Conservation (phyloP, 92 coral and sea anemone species). For the Palythoa heliodiscus region DNA sequence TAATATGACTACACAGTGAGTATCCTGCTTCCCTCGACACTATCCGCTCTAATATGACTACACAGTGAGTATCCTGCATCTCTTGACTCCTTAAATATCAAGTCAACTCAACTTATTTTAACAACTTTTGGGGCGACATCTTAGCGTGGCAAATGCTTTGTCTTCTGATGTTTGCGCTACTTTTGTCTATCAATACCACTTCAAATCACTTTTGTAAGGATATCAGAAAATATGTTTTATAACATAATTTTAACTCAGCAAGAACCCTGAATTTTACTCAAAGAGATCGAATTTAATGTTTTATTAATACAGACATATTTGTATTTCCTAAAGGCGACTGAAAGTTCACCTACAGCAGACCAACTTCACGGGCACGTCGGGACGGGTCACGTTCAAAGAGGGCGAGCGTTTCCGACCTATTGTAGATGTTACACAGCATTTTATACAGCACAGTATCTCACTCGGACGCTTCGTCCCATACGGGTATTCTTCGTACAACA, state of each 20-base stretch:
- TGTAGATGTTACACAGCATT: constrained; percentile 68
- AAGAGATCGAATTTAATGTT: neutral
- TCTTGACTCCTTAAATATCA: too few relatives aligned
- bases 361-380: constrained; percentile 82
- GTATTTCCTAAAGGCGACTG: constrained; percentile 52
- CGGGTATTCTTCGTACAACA: constrained; percentile 26
- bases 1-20: constrained; percentile 76
- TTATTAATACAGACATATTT: neutral
- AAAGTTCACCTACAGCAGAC: constrained; percentile 63
- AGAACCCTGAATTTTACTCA: neutral
- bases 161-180: too few relatives aligned
- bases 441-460: constrained; percentile 49
- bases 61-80: constrained; percentile 14
- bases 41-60: constrained; percentile 62
- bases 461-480: constrained; percentile 75
- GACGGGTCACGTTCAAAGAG: constrained; percentile 67
- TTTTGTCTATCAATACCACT: too few relatives aligned
- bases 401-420: constrained; percentile 78
- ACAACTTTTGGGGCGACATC: too few relatives aligned
- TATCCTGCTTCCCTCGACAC: constrained; percentile 66
- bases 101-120: too few relatives aligned
- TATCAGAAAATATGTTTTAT: too few relatives aligned
- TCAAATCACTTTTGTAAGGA: too few relatives aligned
- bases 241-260: neutral
- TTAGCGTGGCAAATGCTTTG: too few relatives aligned